A percentile compares a stretch with the other conserved stretches of the same genome.
These are phyloP conservation scores for Scaptomyza tumidula DNA, from an alignment of 2,888 invertebrate species.

Conservation along the genomic window DNA sequence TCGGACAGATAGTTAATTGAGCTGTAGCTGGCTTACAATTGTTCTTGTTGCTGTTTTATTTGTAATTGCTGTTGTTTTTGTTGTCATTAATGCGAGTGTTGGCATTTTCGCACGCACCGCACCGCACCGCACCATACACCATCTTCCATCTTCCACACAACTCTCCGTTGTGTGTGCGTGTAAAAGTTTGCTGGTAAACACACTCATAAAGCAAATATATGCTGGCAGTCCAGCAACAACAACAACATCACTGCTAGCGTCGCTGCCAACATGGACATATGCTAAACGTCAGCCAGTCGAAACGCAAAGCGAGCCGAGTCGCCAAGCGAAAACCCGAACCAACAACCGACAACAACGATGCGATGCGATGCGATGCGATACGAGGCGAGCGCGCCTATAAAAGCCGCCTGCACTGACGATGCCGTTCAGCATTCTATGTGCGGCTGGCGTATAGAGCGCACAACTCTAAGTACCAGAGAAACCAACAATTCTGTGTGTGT, in stretches of 20 bases:
- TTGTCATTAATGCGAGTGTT: constrained; percentile 77
- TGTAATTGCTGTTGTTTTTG: constrained; percentile 61
- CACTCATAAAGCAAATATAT: constrained; percentile 79
- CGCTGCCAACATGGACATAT: constrained; percentile 69
- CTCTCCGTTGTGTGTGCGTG: neutral
- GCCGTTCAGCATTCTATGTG: constrained; percentile 70
- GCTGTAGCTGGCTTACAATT: constrained; percentile 70
- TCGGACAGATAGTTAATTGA: constrained; percentile 72
- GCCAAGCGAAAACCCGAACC: constrained; percentile 12
- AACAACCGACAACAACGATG: constrained; percentile 7
- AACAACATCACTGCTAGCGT: constrained; percentile 35
- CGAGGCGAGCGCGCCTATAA: constrained; percentile 55
- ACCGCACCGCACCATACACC: constrained; percentile 27
- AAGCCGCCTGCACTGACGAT: constrained; percentile 45
- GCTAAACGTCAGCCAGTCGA: constrained; percentile 62
- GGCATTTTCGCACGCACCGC: constrained; percentile 69
- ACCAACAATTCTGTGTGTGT: neutral
- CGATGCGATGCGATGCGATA: neutral
- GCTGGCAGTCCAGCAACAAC: constrained; percentile 47
- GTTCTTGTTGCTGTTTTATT: constrained; percentile 64
- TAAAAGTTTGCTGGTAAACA: constrained; percentile 77
- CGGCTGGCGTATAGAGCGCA: constrained; percentile 69
- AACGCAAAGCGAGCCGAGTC: constrained; percentile 44
- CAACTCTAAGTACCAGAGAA: constrained; percentile 15
- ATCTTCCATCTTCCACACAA: no score